A percentile compares a stretch with the other conserved stretches of the same genome.
These are phyloP conservation scores for Gobio gobio DNA, from an alignment of 2,113 vertebrate species.

Conservation along the genomic window DNA sequence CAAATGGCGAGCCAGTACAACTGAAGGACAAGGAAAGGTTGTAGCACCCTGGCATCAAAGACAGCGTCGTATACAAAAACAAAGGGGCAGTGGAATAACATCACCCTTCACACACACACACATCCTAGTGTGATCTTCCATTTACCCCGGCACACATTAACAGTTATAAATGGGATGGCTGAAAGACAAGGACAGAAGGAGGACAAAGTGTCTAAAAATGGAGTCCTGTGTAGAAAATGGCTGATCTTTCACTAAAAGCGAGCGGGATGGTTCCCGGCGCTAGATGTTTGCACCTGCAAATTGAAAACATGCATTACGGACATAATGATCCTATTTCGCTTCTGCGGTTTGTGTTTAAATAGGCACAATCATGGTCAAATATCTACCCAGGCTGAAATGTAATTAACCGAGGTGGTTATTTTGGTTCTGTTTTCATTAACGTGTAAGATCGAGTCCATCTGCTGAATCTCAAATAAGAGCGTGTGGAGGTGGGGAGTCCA, in stretches of 20 bases:
- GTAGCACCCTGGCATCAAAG: conserved; percentile 32
- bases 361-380: conserved; percentile 40
- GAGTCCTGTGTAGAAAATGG: conserved; percentile 53
- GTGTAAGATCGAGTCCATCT: conserved; percentile 28
- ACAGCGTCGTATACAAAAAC: conserved; percentile 41
- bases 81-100: conserved; percentile 20
- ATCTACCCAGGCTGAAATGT: conserved; percentile 39
- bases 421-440: conserved; percentile 55
- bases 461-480: conserved; percentile 46
- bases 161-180: conserved; percentile 73
- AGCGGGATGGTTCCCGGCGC: conserved; percentile 4
- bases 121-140: conserved; percentile 38
- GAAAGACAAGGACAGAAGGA: conserved; percentile 75
- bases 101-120: conserved; percentile 38
- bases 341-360: conserved; percentile 32
- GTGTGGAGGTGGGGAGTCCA: conserved; percentile 25
- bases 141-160: conserved; percentile 59
- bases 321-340: conserved; percentile 33
- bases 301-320: conserved; percentile 33
- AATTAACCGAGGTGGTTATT: conserved; percentile 52
- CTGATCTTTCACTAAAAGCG: conserved; percentile 44
- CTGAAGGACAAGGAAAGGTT: conserved; percentile 62
- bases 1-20: conserved; percentile 42
- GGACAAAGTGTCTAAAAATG: conserved; percentile 75
- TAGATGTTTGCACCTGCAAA: conserved; percentile 48